Base-by-base conservation (phyloP, 2,888 invertebrate genomes). In the Trilocha varians region DNA sequence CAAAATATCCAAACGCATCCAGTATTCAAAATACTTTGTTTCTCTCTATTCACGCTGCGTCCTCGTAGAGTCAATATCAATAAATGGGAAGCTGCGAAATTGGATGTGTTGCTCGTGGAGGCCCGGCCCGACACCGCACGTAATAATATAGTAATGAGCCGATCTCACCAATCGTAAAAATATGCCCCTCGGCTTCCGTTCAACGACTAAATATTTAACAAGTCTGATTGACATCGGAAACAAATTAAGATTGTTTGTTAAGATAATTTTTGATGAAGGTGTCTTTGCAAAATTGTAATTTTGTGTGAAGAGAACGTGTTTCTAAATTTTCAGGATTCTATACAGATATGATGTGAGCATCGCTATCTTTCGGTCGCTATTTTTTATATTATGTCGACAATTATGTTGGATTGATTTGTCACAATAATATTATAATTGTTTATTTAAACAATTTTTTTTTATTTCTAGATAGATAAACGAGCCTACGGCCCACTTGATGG, bases 61-160 rank as follows among this genome's bases (percentile, higher is more conserved):
- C 82, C 77, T 80, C 79, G 63, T 70, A 53, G 73, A 84, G 80
- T 84, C 85, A 84, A 85, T 85, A 85, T 84, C 85, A 84, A 85
- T 85, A 85, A 84, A 85, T 83, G 82, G 73, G 77, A 78, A 75
- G 78, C 78, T 72, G 79, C 78, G 76, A 84, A 85, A 85, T 85
- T 85, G 85, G 85, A 85, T 85, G 84, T 82, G 82, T 77, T 78
- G 79, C 71, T 75, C 72, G 72, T 69, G 71, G 66, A 57, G 61
- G 63, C 57, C 64, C 60, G 59, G 65, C 71, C 68, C 67, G 66
- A 65, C 76, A 70, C 75, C 69, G 74, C 69, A 65, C 63, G 79
- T 84, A 82, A 84, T 85, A 83, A 84, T 68, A 80, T 77, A 80
- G 83, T 84, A 85, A 85, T 85, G 82, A 84, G 70, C 59, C 63